phyloP scores from a whole-genome alignment of 2,113 vertebrate genomes.

The Elanus axillaris region DNA sequence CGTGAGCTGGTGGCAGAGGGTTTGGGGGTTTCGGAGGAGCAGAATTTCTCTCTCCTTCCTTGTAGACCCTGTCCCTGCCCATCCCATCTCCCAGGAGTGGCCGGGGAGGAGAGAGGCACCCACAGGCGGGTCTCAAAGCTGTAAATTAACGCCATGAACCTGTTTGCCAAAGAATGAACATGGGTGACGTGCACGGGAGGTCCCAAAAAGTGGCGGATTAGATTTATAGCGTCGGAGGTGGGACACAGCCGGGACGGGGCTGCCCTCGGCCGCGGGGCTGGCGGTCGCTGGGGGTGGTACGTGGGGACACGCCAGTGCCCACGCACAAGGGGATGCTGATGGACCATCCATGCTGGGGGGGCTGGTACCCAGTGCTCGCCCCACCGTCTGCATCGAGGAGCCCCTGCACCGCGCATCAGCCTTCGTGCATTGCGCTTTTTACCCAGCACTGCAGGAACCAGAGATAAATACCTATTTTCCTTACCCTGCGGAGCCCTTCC shows the following conservation, averaged over 20 bases:
- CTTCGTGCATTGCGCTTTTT: not conserved
- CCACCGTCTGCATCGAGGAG: rapidly evolving
- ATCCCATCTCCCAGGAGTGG: not conserved
- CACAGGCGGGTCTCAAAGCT: not conserved
- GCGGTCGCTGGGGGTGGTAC: rapidly evolving
- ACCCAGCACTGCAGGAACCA: not conserved
- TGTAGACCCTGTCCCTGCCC: not conserved
- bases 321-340: rapidly evolving
- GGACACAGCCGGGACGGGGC: rapidly evolving
- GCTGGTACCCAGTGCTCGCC: not conserved
- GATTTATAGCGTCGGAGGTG: not conserved
- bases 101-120: not conserved
- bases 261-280: not conserved
- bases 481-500: not conserved
- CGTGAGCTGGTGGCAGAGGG: not conserved
- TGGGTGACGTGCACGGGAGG: not conserved
- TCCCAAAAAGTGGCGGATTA: not conserved
- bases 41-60: not conserved
- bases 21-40: not conserved
- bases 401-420: not conserved
- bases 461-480: not conserved
- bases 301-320: rapidly evolving
- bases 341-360: not conserved
- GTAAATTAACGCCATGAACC: not conserved
- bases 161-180: not conserved